Evolutionary conservation across 1,140 invertebrate genomes (phyloP).

Genomic region (Apis florea): DNA sequence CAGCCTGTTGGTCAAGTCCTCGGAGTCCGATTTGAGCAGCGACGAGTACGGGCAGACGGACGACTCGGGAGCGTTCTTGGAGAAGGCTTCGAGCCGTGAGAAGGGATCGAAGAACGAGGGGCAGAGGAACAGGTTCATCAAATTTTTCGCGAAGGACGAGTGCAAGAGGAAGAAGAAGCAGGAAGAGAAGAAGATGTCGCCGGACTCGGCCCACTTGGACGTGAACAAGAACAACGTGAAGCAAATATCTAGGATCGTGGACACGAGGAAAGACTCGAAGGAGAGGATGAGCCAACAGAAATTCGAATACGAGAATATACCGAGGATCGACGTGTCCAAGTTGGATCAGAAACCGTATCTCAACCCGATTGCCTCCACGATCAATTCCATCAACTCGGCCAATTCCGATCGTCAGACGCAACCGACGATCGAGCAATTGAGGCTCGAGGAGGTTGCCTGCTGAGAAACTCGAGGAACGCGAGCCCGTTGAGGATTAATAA

Average conservation of each 20-base stretch:
- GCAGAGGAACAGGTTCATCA: constrained; percentile 72
- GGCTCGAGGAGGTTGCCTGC: constrained; percentile 74
- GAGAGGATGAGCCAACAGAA: constrained; percentile 61
- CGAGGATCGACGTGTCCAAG: constrained; percentile 76
- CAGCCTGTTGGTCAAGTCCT: constrained; percentile 76
- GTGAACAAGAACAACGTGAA: constrained; percentile 70
- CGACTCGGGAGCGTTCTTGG: constrained; percentile 77
- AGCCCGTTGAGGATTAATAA: constrained; percentile 33
- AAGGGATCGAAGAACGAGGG: constrained; percentile 47
- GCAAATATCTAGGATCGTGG: constrained; percentile 48
- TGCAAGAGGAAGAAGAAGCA: constrained; percentile 58
- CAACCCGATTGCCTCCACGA: constrained; percentile 22
- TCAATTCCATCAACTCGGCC: constrained; percentile 14
- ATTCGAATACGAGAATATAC: constrained; percentile 79
- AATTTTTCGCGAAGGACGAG: constrained; percentile 75
- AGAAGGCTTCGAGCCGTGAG: constrained; percentile 71
- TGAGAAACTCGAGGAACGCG: constrained; percentile 66
- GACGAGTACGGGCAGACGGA: constrained; percentile 78
- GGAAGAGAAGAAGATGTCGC: constrained; percentile 40
- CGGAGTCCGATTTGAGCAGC: constrained; percentile 76
- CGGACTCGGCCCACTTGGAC: constrained; percentile 60
- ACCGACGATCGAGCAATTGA: constrained; percentile 76
- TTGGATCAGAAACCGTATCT: constrained; percentile 71
- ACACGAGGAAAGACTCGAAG: constrained; percentile 45
- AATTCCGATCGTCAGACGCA: constrained; percentile 55